Evolutionary conservation across 2,888 invertebrate species (phyloP).

Genomic region (Arge pagana): DNA sequence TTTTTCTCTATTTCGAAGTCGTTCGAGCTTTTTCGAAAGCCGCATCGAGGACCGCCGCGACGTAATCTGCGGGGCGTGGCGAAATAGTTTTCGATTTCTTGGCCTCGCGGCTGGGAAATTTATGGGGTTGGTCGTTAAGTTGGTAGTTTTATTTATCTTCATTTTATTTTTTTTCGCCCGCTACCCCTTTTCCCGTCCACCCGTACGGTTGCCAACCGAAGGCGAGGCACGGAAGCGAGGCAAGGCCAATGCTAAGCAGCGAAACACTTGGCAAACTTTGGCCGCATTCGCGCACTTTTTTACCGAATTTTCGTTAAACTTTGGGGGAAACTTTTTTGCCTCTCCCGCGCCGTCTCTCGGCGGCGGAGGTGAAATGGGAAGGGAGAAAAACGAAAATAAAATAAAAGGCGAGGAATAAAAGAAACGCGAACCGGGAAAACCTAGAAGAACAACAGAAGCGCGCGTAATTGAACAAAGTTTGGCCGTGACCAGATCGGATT

Average conservation of each 20-base stretch:
- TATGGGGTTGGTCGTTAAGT: slow-evolving; percentile 20
- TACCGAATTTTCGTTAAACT: not conserved
- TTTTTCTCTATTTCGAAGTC: slow-evolving; percentile 15
- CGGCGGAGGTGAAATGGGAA: too few relatives aligned
- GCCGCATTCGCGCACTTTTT: not conserved
- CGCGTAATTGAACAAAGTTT: too few relatives aligned
- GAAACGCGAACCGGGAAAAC: too few relatives aligned
- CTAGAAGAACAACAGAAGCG: too few relatives aligned
- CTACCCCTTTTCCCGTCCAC: slow-evolving; percentile 20
- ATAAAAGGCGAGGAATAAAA: too few relatives aligned
- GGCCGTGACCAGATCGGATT: too few relatives aligned
- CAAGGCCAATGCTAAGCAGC: not conserved
- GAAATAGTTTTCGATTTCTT: slow-evolving; percentile 51
- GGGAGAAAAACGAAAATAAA: too few relatives aligned
- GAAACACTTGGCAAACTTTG: slow-evolving; percentile 17
- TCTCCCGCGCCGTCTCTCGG: too few relatives aligned
- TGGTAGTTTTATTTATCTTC: too few relatives aligned
- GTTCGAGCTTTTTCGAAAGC: slow-evolving; percentile 10
- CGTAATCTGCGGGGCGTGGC: slow-evolving; percentile 51
- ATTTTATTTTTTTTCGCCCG: slow-evolving; percentile 17
- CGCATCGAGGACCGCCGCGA: slow-evolving; percentile 39
- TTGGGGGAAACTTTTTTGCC: too few relatives aligned
- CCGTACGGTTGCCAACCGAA: slow-evolving; percentile 7
- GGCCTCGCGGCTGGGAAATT: slow-evolving; percentile 31
- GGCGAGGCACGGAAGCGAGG: not conserved